Percentiles rank a stretch among this genome's conserved stretches.
phyloP scores from a whole-genome alignment of 2,113 vertebrate species.

The Nannobrachium achirus region DNA sequence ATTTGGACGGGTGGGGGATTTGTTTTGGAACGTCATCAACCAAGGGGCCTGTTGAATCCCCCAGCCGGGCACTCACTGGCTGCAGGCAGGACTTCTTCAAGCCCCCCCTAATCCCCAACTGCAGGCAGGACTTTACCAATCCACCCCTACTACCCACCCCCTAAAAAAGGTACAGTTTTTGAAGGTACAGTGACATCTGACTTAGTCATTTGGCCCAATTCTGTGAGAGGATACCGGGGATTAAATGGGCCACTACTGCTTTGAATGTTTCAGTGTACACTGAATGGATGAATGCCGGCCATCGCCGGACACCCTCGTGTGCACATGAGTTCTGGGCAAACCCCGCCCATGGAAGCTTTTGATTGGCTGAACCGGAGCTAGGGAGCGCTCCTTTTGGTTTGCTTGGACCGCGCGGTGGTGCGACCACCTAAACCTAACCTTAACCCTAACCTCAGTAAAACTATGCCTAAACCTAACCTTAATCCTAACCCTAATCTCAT shows the following conservation, averaged over 20 bases:
- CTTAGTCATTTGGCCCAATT: constrained; percentile 63
- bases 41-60: constrained; percentile 37
- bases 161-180: constrained; percentile 53
- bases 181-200: constrained; percentile 72
- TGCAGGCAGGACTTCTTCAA: constrained; percentile 48
- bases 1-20: constrained; percentile 51
- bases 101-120: not conserved
- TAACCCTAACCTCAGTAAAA: too few relatives aligned
- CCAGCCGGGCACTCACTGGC: constrained; percentile 32
- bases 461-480: too few relatives aligned
- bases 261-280: constrained; percentile 23
- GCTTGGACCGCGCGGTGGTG: too few relatives aligned
- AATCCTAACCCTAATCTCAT: too few relatives aligned
- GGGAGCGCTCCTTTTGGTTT: too few relatives aligned
- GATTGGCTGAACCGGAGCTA: too few relatives aligned
- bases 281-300: not conserved
- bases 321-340: too few relatives aligned
- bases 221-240: constrained; percentile 38
- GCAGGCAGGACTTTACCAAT: constrained; percentile 49
- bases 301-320: too few relatives aligned
- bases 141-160: constrained; percentile 29
- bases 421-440: too few relatives aligned
- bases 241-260: constrained; percentile 61
- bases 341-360: too few relatives aligned
- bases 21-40: constrained; percentile 71